phyloP scores from a whole-genome alignment of 2,797 vertebrate species.

The Danio aesculapii region DNA sequence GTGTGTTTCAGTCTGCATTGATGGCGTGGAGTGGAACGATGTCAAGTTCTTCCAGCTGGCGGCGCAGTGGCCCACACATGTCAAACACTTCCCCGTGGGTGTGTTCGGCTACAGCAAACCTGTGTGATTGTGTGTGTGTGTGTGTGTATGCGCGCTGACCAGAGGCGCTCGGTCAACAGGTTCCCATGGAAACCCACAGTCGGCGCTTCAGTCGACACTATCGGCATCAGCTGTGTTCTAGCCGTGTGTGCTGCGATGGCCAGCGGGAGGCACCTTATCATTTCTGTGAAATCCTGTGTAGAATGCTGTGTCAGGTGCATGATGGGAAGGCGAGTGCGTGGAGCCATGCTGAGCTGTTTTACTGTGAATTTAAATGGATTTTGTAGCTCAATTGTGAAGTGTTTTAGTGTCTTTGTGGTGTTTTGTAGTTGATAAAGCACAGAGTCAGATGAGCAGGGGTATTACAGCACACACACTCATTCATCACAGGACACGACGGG shows the following conservation, averaged over 20 bases:
- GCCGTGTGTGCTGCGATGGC: slow-evolving; percentile 62
- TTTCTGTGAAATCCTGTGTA: slow-evolving; percentile 84
- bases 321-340: slow-evolving; percentile 70
- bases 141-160: not conserved
- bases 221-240: too few species aligned
- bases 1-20: slow-evolving; percentile 60
- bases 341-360: slow-evolving; percentile 40
- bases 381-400: not conserved
- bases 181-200: too few species aligned
- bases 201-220: too few species aligned
- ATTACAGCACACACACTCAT: not conserved
- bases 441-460: too few species aligned
- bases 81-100: slow-evolving; percentile 87
- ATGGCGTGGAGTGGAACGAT: slow-evolving; percentile 86
- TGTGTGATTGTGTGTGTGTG: slow-evolving; percentile 62
- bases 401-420: slow-evolving; percentile 62
- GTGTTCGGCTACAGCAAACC: slow-evolving; percentile 84
- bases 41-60: slow-evolving; percentile 90
- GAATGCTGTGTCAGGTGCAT: slow-evolving; percentile 75
- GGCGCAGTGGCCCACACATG: slow-evolving; percentile 87
- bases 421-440: slow-evolving; percentile 52
- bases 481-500: too few species aligned
- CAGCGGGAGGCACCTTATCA: slow-evolving; percentile 81
- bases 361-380: slow-evolving; percentile 5
- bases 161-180: too few species aligned